A percentile compares a stretch with the other conserved stretches of the same genome.
Evolutionary conservation across 1,140 invertebrate genomes (phyloP).

Genomic region (Heliconius melpomene): DNA sequence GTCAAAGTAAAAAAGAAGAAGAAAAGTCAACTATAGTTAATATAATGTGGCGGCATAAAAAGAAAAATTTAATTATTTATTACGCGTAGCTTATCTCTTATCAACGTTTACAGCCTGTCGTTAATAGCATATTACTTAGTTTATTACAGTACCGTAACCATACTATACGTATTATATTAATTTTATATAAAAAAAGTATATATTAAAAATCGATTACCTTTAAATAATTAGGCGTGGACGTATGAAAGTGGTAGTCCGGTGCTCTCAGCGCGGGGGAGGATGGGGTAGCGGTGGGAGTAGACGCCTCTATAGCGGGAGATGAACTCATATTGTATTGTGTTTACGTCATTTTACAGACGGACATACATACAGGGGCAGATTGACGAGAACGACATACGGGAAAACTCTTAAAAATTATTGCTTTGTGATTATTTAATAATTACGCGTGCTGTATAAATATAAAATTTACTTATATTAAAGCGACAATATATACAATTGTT

Average conservation of each 20-base stretch:
- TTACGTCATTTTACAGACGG: slow-evolving; percentile 53
- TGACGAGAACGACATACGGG: background rate
- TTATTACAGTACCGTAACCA: background rate
- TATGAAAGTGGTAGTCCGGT: slow-evolving; percentile 60
- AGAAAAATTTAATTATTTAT: background rate
- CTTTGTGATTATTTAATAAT: slow-evolving; percentile 7
- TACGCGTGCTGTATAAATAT: slow-evolving; percentile 21
- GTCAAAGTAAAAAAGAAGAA: too few relatives aligned
- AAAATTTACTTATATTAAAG: slow-evolving; percentile 17
- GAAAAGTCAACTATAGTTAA: too few relatives aligned
- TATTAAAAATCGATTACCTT: slow-evolving; percentile 38
- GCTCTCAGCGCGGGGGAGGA: slow-evolving; percentile 63
- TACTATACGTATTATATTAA: too few relatives aligned
- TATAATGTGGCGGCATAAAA: background rate
- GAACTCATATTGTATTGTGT: slow-evolving; percentile 62
- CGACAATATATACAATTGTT: slow-evolving; percentile 4
- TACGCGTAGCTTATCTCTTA: background rate
- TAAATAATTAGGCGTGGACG: slow-evolving; percentile 66
- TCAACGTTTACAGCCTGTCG: background rate
- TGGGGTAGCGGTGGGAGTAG: slow-evolving; percentile 61
- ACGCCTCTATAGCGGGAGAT: slow-evolving; percentile 67
- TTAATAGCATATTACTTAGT: background rate
- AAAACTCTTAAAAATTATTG: slow-evolving; percentile 6
- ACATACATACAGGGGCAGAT: background rate
- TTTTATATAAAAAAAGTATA: background rate